Evolutionary conservation across 2,797 vertebrate genomes (phyloP).

Genomic region (Sebastes hopkinsi): DNA sequence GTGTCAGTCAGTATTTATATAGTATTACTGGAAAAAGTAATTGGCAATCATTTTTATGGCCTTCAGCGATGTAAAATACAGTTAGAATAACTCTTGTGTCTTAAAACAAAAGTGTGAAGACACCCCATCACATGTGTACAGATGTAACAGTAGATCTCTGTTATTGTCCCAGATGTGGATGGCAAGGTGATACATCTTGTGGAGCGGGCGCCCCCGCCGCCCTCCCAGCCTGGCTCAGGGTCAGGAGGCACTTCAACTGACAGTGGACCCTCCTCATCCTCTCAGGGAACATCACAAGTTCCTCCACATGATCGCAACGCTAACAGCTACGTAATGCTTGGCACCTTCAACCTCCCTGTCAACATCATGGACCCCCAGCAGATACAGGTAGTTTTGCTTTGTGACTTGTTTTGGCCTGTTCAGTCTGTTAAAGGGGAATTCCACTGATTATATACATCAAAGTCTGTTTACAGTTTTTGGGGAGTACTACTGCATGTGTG

Average conservation of each 20-base stretch:
- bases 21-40: not conserved
- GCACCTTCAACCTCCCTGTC: conserved; percentile 93
- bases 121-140: not conserved
- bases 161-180: conserved; percentile 85
- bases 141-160: not conserved
- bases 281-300: conserved; percentile 78
- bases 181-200: conserved; percentile 95
- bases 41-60: not conserved
- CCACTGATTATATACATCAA: not conserved
- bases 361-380: conserved; percentile 88
- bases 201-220: conserved; percentile 91
- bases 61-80: not conserved
- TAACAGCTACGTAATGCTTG: conserved; percentile 96
- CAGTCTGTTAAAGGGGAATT: not conserved
- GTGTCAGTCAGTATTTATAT: not conserved
- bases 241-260: conserved; percentile 79
- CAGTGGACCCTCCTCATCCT: conserved; percentile 77
- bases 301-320: conserved; percentile 91
- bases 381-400: conserved; percentile 76
- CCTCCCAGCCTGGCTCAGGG: conserved; percentile 85
- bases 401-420: not conserved
- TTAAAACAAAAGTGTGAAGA: not conserved
- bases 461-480: not conserved
- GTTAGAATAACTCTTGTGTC: not conserved
- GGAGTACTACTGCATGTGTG: not conserved